Evolutionary conservation across 2,888 invertebrate genomes (phyloP), one percentile per base, ranked within the genome.

Genomic region (Falcaria lacertinaria): DNA sequence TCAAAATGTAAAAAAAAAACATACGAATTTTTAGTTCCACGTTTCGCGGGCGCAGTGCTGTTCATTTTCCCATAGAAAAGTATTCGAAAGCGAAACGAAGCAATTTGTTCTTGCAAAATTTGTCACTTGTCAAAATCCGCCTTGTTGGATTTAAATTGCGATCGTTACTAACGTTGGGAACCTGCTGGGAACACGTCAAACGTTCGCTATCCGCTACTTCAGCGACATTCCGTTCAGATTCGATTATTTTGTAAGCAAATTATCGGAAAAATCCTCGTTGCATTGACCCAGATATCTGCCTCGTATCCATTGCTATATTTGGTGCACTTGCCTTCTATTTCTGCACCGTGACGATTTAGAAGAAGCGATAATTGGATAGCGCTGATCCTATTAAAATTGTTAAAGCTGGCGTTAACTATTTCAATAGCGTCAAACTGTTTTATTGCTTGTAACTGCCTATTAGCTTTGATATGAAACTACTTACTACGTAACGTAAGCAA

Each of bases 231-330:
- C 42, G 16, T 47, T 39, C 47, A 44, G 47, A 69, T 67, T 63
- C 52, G 57, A 61, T 67, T 65, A 62, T 47, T 51, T 13, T 41
- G 48, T 65, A 63, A 68, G 64, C 57, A 54, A 55, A 73, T 74
- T 72, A 73, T 71, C 52, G 68, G 66, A 64, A 70, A 71, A 67
- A 60, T 64, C 52, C 58, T 1, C 22, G 22, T 17, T 22, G 22
- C 34, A 15, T 33, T 33, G 22, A 8, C 14, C 6, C 15, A 19
- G 8, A 37, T 15, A 37, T 22, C 22, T 37, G 13, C 14, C 11
- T 13, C 8, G 8, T 15, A 34, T 0, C 6, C 15, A 13, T 36
- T 19, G 3, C 28, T 36, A 14, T 36, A 36, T 36, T 19, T 36
- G 13, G 35, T 36, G 1, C 2, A n/a, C 6, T 14, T 3, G 33